Conservation (phyloP, 2,888 invertebrate genomes). For the Ectemnius continuus region DNA sequence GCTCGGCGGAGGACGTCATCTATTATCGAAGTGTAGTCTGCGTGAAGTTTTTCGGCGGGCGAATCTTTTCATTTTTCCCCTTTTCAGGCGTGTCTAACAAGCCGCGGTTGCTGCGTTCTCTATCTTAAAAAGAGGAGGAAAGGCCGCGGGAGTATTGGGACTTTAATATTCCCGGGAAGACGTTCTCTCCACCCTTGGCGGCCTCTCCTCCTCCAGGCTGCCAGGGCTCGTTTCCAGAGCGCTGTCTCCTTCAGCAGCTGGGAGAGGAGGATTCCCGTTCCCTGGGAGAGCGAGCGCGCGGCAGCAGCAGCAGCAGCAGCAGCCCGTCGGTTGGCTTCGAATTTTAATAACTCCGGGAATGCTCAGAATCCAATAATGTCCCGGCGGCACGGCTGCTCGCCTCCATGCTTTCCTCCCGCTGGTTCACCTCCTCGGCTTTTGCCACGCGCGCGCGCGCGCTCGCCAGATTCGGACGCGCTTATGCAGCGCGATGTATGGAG, state of each 20-base stretch:
- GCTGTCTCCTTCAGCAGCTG: neutral
- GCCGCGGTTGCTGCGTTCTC: conserved; percentile 52
- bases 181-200: conserved; percentile 59
- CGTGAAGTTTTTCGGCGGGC: conserved; percentile 19
- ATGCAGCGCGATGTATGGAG: conserved; percentile 50
- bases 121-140: conserved; percentile 35
- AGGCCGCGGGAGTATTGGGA: conserved; percentile 59
- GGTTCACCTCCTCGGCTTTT: too few species aligned
- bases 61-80: conserved; percentile 33
- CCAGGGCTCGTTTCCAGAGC: conserved; percentile 1
- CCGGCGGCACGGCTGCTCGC: conserved; percentile 55
- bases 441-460: conserved; percentile 19
- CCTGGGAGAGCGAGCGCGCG: neutral
- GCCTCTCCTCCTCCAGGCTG: neutral
- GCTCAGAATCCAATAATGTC: conserved; percentile 77
- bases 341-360: conserved; percentile 77
- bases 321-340: conserved; percentile 72
- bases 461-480: conserved; percentile 39
- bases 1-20: neutral
- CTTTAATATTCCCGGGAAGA: conserved; percentile 73
- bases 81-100: conserved; percentile 38
- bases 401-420: conserved; percentile 34
- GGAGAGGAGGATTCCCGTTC: conserved; percentile 46
- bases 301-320: neutral
- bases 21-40: neutral